Evolutionary conservation across 1,140 invertebrate genomes (phyloP).

Genomic region (Macrotrachela quadricornifera): DNA sequence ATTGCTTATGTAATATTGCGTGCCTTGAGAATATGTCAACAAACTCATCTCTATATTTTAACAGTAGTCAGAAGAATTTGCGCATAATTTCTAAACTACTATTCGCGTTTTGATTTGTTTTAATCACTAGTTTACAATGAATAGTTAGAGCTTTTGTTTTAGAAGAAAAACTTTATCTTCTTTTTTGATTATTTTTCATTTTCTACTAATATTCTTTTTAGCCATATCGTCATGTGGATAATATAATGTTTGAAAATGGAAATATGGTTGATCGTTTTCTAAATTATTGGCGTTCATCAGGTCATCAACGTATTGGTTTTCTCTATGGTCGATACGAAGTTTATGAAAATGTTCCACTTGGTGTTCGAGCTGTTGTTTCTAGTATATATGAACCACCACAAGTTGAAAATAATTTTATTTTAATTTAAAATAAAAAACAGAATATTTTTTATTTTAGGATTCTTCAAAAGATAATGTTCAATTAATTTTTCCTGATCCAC

Average conservation of each 20-base stretch:
- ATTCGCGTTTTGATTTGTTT: too few relatives aligned
- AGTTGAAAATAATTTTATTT: slow-evolving; percentile 23
- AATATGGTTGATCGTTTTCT: slow-evolving; percentile 81
- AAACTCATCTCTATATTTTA: too few relatives aligned
- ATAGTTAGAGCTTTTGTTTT: too few relatives aligned
- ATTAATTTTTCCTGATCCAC: slow-evolving; percentile 47
- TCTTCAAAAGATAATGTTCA: slow-evolving; percentile 9
- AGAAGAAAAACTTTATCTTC: too few relatives aligned
- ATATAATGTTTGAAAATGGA: slow-evolving; percentile 88
- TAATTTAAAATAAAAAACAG: neutral
- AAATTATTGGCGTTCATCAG: slow-evolving; percentile 81
- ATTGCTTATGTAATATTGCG: too few relatives aligned
- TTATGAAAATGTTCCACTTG: slow-evolving; percentile 72
- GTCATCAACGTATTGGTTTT: slow-evolving; percentile 75
- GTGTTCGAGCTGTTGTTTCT: slow-evolving; percentile 68
- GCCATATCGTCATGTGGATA: slow-evolving; percentile 85
- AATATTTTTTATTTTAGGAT: neutral
- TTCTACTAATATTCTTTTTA: slow-evolving; percentile 30
- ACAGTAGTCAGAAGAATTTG: too few relatives aligned
- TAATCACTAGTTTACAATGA: too few relatives aligned
- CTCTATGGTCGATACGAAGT: slow-evolving; percentile 77
- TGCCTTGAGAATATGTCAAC: too few relatives aligned
- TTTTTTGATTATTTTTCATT: too few relatives aligned
- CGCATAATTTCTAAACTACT: too few relatives aligned
- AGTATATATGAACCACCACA: slow-evolving; percentile 97